Conservation (phyloP, 2,888 invertebrate genomes). For the Falcaria lacertinaria region DNA sequence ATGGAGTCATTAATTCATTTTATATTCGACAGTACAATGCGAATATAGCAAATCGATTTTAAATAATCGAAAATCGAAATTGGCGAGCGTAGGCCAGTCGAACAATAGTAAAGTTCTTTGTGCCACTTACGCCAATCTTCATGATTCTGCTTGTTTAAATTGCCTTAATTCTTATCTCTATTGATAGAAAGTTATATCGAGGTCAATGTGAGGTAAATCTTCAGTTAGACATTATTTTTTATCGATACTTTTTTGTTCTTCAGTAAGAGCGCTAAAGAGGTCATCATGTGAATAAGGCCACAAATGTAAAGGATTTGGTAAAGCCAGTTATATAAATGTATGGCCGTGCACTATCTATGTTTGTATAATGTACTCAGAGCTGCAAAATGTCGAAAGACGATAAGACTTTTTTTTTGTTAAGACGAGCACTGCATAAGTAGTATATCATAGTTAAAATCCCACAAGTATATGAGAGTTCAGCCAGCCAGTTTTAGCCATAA, state of each 20-base stretch:
- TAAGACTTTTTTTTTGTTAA: too few relatives aligned
- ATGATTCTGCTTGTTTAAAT: slow-evolving; percentile 44
- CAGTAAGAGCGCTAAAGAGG: too few relatives aligned
- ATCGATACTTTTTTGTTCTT: background rate
- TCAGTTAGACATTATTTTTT: background rate
- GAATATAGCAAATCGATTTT: slow-evolving; percentile 9
- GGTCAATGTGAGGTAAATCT: slow-evolving; percentile 5
- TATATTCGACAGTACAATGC: background rate
- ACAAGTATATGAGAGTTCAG: too few relatives aligned
- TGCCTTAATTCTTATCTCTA: slow-evolving; percentile 57
- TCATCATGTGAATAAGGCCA: too few relatives aligned
- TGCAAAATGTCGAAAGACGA: too few relatives aligned
- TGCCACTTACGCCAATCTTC: slow-evolving; percentile 60
- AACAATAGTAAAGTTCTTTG: slow-evolving; percentile 23
- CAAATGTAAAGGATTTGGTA: too few relatives aligned
- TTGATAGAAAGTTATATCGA: slow-evolving; percentile 34
- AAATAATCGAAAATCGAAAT: slow-evolving; percentile 24
- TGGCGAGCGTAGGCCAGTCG: slow-evolving; percentile 16
- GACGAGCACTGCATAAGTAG: too few relatives aligned
- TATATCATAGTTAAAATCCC: too few relatives aligned
- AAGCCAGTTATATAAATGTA: too few relatives aligned
- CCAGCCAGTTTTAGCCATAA: too few relatives aligned
- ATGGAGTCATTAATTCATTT: background rate
- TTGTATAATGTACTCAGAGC: too few relatives aligned
- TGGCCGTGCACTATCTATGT: too few relatives aligned